Evolutionary conservation across 2,113 vertebrate species (phyloP).

Genomic region (Oreotragus oreotragus): DNA sequence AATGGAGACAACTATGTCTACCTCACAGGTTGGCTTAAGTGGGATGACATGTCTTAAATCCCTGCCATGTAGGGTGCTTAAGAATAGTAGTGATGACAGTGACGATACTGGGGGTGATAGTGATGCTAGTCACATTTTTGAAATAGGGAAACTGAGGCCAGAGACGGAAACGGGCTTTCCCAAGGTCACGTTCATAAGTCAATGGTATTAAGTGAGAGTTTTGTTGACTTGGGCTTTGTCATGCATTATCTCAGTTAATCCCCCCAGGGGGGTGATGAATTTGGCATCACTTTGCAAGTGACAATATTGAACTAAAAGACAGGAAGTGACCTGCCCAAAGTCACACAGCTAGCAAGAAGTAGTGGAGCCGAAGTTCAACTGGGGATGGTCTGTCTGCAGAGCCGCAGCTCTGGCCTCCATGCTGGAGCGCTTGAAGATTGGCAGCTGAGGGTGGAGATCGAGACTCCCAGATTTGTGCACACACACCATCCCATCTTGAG

Average conservation of each 20-base stretch:
- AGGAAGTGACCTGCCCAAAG: not conserved
- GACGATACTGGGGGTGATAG: not conserved
- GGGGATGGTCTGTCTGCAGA: not conserved
- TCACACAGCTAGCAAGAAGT: not conserved
- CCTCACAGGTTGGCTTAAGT: not conserved
- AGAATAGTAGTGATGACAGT: too few species aligned
- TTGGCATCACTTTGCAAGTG: not conserved
- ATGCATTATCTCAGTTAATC: not conserved
- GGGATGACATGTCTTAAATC: not conserved
- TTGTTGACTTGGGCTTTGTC: not conserved
- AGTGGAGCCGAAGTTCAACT: not conserved
- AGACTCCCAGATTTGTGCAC: not conserved
- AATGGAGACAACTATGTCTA: not conserved
- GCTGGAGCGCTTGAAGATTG: not conserved
- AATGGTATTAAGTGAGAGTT: not conserved
- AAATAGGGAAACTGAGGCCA: slow-evolving; percentile 39
- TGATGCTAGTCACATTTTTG: not conserved
- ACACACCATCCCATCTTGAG: not conserved
- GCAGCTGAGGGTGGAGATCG: not conserved
- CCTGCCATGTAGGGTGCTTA: not conserved
- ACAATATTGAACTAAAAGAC: not conserved
- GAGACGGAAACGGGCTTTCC: not conserved
- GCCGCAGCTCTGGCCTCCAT: rapidly evolving
- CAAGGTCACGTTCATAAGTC: not conserved
- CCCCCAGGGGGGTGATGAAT: too few species aligned